Base-by-base conservation (phyloP, 2,888 invertebrate genomes). In the Caprella mutica region DNA sequence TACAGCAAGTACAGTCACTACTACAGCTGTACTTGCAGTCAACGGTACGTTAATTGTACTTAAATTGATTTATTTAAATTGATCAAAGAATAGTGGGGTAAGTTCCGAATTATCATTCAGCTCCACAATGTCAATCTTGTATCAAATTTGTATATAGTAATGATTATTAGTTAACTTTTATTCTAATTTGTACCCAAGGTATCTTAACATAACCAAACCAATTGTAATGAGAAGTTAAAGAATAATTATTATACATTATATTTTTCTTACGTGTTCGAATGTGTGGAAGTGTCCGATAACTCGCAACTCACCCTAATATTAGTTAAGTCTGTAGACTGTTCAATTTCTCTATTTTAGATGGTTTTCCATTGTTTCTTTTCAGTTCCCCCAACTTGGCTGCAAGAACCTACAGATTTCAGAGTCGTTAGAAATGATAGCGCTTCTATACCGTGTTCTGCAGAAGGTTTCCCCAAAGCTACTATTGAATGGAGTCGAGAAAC, bases 401-500 rank as follows among this genome's bases (percentile, higher is more conserved):
- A 70, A 21, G 74, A 74, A 55, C 76, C 76, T 0, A 67, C 69
- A 33, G 72, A 75, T 63, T 68, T 70, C n/a, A 71, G 69, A 26
- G 60, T 60, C 39, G 44, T 59, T 3, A n/a, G 29, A 6, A 35
- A 35, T 24, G 42, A 35, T 14, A 8, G 33, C 9, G 46, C 33
- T 21, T 29, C 29, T 14, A 19, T 55, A 33, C 44, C 43, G 46
- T 55, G 55, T 17, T 1, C 29, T 17, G 55, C 55, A 5, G 21
- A 24, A 17, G 55, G 55, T 1, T 55, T 27, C 35, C 55, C 55
- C 3, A n/a, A 17, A 21, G 86, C 90, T 6, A 76, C 77, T 9
- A 80, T 91, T 58, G 79, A 81, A 51, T 96, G 94, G 94, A 81
- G 83, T 62, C 88, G 86, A 73, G 86, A 92, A 27, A 60, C 59